Percentiles rank a stretch among this genome's conserved stretches.
Conservation (phyloP, 37 sponge, comb jelly and placozoan genomes). For the Geodia barretti region DNA sequence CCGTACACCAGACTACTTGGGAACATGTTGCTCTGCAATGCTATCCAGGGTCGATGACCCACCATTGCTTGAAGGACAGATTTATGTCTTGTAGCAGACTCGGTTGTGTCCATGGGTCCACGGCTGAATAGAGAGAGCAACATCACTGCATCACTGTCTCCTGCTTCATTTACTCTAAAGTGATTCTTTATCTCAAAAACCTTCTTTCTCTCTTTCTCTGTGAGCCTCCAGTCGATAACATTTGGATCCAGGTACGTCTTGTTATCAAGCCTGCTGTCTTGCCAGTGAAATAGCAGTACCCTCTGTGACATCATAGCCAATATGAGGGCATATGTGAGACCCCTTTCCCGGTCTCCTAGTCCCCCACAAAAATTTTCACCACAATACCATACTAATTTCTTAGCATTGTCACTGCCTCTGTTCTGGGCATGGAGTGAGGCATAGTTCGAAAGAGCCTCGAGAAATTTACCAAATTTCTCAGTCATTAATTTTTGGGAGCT, state of each 20-base stretch:
- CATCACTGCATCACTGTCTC: not conserved
- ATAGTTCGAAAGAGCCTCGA: not conserved
- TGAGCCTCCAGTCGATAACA: conserved; percentile 28
- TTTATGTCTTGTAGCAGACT: too few species aligned
- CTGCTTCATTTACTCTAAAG: too few species aligned
- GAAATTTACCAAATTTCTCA: not conserved
- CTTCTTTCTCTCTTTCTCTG: not conserved
- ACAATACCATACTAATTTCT: conserved; percentile 30
- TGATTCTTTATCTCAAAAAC: too few species aligned
- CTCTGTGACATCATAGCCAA: conserved; percentile 34
- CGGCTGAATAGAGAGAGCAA: not conserved
- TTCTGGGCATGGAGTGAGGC: not conserved
- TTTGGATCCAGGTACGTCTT: conserved; percentile 7
- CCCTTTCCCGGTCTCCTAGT: conserved; percentile 36
- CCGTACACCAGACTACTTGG: conserved; percentile 10
- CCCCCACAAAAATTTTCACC: conserved; percentile 33
- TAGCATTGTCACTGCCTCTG: not conserved
- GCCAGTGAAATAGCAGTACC: conserved; percentile 20
- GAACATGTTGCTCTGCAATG: conserved; percentile 25
- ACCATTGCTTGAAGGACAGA: not conserved
- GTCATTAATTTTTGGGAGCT: not conserved
- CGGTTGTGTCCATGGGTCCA: not conserved
- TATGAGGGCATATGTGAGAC: conserved; percentile 27
- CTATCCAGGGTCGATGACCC: not conserved
- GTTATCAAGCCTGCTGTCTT: not conserved